A percentile compares a stretch with the other conserved stretches of the same genome.
Conservation (phyloP, 1,140 invertebrate genomes). For the Lamellibrachia luymesi region DNA sequence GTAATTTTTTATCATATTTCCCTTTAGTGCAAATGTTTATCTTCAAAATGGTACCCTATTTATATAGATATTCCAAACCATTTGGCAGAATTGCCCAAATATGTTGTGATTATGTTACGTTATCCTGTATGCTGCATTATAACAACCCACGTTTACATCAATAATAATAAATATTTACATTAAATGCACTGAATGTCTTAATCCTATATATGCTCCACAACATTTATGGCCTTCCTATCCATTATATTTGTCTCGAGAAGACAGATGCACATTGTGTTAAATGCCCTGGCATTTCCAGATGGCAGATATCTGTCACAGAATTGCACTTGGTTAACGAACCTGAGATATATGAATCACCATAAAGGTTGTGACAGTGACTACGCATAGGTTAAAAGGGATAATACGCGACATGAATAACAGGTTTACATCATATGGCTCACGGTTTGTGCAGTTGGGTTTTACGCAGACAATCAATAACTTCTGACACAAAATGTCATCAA, state of each 20-base stretch:
- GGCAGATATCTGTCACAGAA: background rate
- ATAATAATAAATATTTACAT: background rate
- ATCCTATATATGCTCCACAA: background rate
- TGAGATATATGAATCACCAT: background rate
- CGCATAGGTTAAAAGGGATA: background rate
- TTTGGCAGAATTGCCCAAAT: background rate
- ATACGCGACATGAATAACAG: background rate
- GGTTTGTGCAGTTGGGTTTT: background rate
- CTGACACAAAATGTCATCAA: background rate
- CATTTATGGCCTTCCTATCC: background rate
- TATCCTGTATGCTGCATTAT: background rate
- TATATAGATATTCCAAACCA: too few relatives aligned
- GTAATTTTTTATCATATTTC: too few relatives aligned
- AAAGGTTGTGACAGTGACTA: background rate
- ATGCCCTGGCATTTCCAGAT: background rate
- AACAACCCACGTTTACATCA: background rate
- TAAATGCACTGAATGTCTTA: background rate
- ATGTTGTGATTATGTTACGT: background rate
- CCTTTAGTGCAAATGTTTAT: too few relatives aligned
- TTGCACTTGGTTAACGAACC: background rate
- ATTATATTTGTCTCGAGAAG: background rate
- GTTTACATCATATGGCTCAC: background rate
- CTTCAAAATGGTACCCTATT: too few relatives aligned
- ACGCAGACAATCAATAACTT: background rate
- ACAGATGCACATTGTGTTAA: background rate